Evolutionary conservation across 2,113 vertebrate species (phyloP).

Genomic region (Urocynchramus pylzowi): DNA sequence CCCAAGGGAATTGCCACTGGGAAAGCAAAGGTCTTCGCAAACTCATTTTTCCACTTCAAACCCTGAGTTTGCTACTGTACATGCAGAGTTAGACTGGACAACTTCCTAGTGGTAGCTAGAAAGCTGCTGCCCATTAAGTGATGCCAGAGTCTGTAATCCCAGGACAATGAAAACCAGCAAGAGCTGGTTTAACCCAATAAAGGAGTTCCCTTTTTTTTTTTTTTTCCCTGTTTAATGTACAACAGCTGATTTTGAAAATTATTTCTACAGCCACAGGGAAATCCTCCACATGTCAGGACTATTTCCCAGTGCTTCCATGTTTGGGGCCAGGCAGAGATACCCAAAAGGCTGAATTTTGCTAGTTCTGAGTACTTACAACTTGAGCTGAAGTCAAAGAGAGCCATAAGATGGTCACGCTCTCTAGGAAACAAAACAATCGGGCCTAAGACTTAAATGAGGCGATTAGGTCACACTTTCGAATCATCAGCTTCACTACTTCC

Average conservation of each 20-base stretch:
- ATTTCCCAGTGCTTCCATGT: background rate
- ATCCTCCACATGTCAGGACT: background rate
- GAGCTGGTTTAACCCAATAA: conserved; percentile 20
- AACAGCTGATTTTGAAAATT: conserved; percentile 26
- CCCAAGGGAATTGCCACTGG: background rate
- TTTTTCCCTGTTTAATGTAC: background rate
- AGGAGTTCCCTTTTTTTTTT: background rate
- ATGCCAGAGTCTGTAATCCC: background rate
- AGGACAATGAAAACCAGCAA: conserved; percentile 9
- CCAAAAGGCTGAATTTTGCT: background rate
- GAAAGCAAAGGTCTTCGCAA: background rate
- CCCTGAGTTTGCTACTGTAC: background rate
- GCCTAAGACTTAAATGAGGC: background rate
- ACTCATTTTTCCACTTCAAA: background rate
- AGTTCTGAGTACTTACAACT: background rate
- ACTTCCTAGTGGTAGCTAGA: background rate
- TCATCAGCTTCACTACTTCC: background rate
- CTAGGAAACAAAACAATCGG: background rate
- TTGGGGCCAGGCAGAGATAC: background rate
- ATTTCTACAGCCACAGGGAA: background rate
- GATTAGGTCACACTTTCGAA: background rate
- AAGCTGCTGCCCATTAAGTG: conserved; percentile 1
- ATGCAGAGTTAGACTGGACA: background rate
- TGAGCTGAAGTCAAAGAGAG: background rate
- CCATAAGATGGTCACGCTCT: background rate